A percentile compares a stretch with the other conserved stretches of the same genome.
phyloP scores from a whole-genome alignment of 2,113 vertebrate genomes.

The Toxostoma redivivum region DNA sequence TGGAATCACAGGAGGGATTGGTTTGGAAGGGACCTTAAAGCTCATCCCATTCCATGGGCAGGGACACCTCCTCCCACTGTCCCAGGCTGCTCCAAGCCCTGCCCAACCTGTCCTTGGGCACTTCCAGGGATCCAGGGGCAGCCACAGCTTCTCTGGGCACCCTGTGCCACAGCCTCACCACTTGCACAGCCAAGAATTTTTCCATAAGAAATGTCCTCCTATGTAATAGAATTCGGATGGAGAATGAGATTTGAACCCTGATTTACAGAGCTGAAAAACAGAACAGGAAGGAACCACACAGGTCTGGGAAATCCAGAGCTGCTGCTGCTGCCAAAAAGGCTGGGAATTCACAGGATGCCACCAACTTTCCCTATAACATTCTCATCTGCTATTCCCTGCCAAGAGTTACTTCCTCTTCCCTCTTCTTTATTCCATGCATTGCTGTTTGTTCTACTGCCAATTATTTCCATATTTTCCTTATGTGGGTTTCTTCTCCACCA shows the following conservation, averaged over 20 bases:
- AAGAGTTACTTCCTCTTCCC: not conserved
- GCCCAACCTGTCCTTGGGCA: accelerated
- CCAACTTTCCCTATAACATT: not conserved
- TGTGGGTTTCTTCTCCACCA: not conserved
- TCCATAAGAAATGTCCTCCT: not conserved
- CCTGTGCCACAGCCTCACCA: not conserved
- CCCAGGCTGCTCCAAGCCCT: not conserved
- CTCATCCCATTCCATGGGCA: not conserved
- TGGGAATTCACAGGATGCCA: not conserved
- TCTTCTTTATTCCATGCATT: not conserved
- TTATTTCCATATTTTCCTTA: not conserved
- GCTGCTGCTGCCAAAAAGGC: not conserved
- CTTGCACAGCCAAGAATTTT: not conserved
- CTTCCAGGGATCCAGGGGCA: not conserved
- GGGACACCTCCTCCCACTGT: accelerated
- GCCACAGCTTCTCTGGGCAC: not conserved
- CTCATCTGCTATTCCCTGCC: not conserved
- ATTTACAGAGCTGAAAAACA: not conserved
- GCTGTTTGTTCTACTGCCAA: not conserved
- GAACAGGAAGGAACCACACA: not conserved
- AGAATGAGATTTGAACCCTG: not conserved
- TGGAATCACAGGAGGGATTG: not conserved
- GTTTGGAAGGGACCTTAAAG: not conserved
- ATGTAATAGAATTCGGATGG: not conserved
- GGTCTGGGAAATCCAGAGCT: not conserved